phyloP scores from a whole-genome alignment of 2,113 vertebrate genomes.

The Syngnathus floridae region DNA sequence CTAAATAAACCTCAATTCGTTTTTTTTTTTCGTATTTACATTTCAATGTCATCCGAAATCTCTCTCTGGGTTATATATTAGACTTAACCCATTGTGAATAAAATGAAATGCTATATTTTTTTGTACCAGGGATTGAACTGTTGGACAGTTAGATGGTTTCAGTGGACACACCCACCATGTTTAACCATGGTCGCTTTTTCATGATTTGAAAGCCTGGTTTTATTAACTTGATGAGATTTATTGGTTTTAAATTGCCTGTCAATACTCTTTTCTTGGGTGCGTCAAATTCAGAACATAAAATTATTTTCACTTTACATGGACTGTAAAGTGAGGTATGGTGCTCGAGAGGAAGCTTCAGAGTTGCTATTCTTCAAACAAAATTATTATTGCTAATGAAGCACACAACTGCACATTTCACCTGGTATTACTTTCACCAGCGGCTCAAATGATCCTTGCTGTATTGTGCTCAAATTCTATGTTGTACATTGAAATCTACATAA shows the following conservation, averaged over 20 bases:
- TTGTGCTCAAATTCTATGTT: neutral
- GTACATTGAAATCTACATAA: neutral
- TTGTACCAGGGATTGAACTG: too few species aligned
- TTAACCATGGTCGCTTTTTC: neutral
- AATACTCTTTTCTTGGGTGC: too few species aligned
- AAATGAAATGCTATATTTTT: too few species aligned
- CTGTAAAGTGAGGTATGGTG: too few species aligned
- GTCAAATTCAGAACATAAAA: too few species aligned
- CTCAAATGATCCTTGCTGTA: neutral
- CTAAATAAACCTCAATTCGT: constrained; percentile 1
- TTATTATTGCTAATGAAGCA: neutral
- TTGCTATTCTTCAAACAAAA: neutral
- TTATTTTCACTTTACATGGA: too few species aligned
- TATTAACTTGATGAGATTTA: too few species aligned
- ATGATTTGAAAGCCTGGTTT: too few species aligned
- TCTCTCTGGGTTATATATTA: neutral
- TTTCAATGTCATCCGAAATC: neutral
- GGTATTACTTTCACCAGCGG: neutral
- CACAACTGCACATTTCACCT: neutral
- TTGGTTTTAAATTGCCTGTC: too few species aligned
- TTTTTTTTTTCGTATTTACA: neutral
- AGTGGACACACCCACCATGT: neutral
- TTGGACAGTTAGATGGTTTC: neutral
- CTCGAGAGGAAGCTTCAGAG: too few species aligned
- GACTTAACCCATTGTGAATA: too few species aligned